A percentile compares a stretch with the other conserved stretches of the same genome.
Conservation (phyloP, 2,113 vertebrate species). For the Cottus gobio region DNA sequence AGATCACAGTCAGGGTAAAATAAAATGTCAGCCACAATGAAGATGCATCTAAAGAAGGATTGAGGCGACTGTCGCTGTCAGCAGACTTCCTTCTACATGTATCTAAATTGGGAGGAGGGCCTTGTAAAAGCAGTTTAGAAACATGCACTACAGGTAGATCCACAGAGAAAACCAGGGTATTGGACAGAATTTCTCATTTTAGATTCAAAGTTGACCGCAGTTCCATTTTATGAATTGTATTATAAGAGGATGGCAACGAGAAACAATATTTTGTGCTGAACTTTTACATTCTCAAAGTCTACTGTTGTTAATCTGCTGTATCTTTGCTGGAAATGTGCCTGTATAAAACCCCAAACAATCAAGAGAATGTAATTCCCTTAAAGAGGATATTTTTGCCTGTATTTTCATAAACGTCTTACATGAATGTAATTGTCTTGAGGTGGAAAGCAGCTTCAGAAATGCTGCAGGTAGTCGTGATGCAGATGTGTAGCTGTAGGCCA, state of each 20-base stretch:
- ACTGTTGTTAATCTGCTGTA: slow-evolving; percentile 24
- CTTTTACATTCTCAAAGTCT: slow-evolving; percentile 42
- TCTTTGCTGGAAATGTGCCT: slow-evolving; percentile 25
- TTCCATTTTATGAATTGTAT: slow-evolving; percentile 30
- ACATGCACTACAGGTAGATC: slow-evolving; percentile 23
- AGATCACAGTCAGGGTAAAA: slow-evolving; percentile 29
- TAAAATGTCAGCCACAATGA: slow-evolving; percentile 14
- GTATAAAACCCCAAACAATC: slow-evolving; percentile 29
- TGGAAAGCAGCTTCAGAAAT: slow-evolving; percentile 28
- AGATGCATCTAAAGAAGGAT: slow-evolving; percentile 41
- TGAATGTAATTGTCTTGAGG: slow-evolving; percentile 1
- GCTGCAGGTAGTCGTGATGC: slow-evolving; percentile 45
- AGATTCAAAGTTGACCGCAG: slow-evolving; percentile 44
- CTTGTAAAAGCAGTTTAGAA: slow-evolving; percentile 38
- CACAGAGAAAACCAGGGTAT: slow-evolving; percentile 3
- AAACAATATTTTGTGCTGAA: slow-evolving; percentile 38
- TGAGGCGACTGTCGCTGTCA: slow-evolving; percentile 53
- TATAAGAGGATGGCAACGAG: slow-evolving; percentile 30
- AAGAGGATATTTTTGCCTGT: slow-evolving; percentile 5
- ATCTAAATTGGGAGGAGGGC: slow-evolving; percentile 42
- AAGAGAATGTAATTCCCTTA: slow-evolving; percentile 7
- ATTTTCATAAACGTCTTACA: slow-evolving; percentile 18
- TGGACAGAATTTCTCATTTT: slow-evolving; percentile 19
- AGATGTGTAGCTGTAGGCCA: slow-evolving; percentile 27
- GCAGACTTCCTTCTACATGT: slow-evolving; percentile 15